These are phyloP conservation scores for Nannospalax galili DNA, from an alignment of 2,113 vertebrate species.

Conservation along the genomic window DNA sequence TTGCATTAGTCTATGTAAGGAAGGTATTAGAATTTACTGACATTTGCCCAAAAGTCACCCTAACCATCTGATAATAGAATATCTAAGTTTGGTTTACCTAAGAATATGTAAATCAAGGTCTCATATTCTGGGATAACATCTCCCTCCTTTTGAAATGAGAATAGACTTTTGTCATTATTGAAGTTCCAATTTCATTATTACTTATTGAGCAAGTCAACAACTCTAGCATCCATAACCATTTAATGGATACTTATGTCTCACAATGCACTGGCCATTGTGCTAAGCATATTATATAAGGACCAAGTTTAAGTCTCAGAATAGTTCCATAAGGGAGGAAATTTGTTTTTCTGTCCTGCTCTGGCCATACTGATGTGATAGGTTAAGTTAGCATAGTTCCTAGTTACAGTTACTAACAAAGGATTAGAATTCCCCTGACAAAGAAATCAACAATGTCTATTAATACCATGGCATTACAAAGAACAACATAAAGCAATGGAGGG, in stretches of 20 bases:
- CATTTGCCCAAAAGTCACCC: not conserved
- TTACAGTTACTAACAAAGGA: not conserved
- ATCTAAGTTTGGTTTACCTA: not conserved
- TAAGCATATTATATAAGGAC: not conserved
- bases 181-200: not conserved
- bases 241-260: not conserved
- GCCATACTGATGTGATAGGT: not conserved
- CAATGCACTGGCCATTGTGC: accelerated
- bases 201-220: not conserved
- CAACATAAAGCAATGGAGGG: not conserved
- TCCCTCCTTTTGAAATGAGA: not conserved
- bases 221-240: not conserved
- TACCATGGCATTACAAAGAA: not conserved
- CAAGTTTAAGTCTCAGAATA: not conserved
- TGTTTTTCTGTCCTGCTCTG: not conserved
- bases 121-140: not conserved
- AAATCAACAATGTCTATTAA: not conserved
- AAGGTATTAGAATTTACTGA: not conserved
- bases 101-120: not conserved
- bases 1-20: not conserved
- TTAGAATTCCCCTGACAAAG: not conserved
- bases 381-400: not conserved
- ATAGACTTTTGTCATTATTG: not conserved
- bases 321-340: not conserved
- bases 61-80: not conserved